Base-by-base conservation (phyloP, 2,797 vertebrate species). In the Clamator glandarius region DNA sequence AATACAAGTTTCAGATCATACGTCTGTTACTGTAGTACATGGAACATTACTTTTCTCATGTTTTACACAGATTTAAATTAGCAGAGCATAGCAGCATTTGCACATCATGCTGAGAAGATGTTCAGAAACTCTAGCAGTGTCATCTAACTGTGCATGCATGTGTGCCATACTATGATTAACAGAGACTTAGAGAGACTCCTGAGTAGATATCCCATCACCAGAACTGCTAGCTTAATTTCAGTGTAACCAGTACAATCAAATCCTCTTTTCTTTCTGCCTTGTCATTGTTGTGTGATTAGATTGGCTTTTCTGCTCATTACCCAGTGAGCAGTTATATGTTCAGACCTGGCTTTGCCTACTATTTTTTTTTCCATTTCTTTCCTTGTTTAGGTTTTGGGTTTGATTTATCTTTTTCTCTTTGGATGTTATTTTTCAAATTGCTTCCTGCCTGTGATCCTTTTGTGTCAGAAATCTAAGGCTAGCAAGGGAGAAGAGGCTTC, bases 31-130 rank as follows among this genome's bases (percentile, higher is more conserved):
- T 44, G 23, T 15, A 79, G 46, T 84, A 44, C 84, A 92, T 63
- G 89, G 67, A 92, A 87, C 84, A 93, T 94, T 94, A 93, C 70
- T 90, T 93, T 89, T 76, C 70, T 89, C 33, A 84, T 59, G 48
- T 17, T 90, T 92, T 36, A 55, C 42, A 75, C 21, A 84, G 55
- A 89, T 93, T 90, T 92, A 87, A 36, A 81, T 84, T 92, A 93
- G 72, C 59, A 75, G 62, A 90, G 42, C 17, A 3, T 55, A 94
- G 42, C 70, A 66, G 24, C 36, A 64, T 62, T 89, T 86, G 15
- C 13, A 62, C 26, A 58, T 84, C 77, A 89, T 69, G 54, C 83
- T 95, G 93, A 84, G 81, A 80, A 74, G 52, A 64, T 3, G 59
- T 93, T 89, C 70, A 73, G 70, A 63, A 82, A 28, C 81, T 93